These are phyloP conservation scores for Neodon shergylaensis DNA, from an alignment of 2,113 vertebrate species.

Conservation along the genomic window DNA sequence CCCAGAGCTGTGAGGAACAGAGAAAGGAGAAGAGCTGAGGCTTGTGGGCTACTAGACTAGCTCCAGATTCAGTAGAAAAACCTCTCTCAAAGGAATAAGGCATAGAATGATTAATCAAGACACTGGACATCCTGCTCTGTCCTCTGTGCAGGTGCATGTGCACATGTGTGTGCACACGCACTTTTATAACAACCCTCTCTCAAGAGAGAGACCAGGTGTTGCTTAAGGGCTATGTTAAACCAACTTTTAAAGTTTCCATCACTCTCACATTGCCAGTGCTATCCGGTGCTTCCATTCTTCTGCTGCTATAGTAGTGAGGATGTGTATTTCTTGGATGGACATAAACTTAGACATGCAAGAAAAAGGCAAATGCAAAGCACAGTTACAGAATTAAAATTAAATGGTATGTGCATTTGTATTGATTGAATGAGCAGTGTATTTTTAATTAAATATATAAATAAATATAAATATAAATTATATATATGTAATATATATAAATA, in stretches of 20 bases:
- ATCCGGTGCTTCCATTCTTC: background rate
- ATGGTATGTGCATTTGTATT: background rate
- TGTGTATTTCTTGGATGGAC: constrained; percentile 18
- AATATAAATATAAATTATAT: background rate
- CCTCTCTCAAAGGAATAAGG: background rate
- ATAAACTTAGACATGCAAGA: background rate
- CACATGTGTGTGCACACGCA: too few relatives aligned
- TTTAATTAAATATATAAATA: background rate
- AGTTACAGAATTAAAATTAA: background rate
- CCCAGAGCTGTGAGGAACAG: background rate
- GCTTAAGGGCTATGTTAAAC: background rate
- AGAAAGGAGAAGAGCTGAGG: background rate
- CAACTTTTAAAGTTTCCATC: background rate
- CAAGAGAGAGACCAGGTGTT: background rate
- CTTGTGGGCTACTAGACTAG: background rate
- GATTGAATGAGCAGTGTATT: background rate
- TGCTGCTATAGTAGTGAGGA: background rate
- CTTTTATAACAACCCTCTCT: background rate
- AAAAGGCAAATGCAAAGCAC: constrained; percentile 21
- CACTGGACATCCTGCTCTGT: background rate
- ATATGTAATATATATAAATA: too few relatives aligned
- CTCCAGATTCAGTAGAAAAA: background rate
- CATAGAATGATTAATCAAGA: background rate
- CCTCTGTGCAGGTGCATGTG: background rate
- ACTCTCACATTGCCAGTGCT: background rate